Base-by-base conservation (phyloP, 2,888 invertebrate genomes). In the Cremastinae sp. region DNA sequence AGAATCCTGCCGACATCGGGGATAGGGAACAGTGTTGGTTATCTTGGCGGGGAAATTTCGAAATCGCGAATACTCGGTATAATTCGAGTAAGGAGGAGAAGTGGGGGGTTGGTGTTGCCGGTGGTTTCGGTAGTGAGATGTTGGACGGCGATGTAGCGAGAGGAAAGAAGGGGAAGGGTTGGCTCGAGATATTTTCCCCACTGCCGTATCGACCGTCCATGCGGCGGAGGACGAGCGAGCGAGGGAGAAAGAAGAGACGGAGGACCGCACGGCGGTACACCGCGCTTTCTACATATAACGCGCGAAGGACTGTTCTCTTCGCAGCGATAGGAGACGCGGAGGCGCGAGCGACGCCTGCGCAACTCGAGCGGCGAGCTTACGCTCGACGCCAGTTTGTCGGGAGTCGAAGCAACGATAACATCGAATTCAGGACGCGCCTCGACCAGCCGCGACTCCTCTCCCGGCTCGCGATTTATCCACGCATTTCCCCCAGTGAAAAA, bases 301-400 rank as follows among this genome's bases (percentile, higher is more conserved):
- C 28, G 28, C 28, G 28, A 73, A 76, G 69, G 78, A 75, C 62
- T 65, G 74, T 77, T 70, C 61, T 70, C 70, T 61, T 65, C 74
- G 65, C 65, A 53, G 65, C 70, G 59, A 61, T 77, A 28, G 28
- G 28, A 28, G 76, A 70, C 69, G 77, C 72, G 68, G 77, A 49
- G 64, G 75, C 69, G 69, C 75, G 75, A 64, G 69, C 77, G 71
- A 79, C 78, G 87, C 88, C 83, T 87, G 88, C 88, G 88, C 87
- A 87, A 74, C 82, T 81, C 75, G 43, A 51, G 64, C 62, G 53
- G 72, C 71, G 75, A 82, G 80, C 80, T 79, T 83, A 82, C 81
- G 80, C 80, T 82, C 81, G 85, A 86, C 86, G 87, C 87, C 88
- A 89, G 89, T 89, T 85, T 84, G 88, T 88, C 89, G 89, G 86